phyloP scores from a whole-genome alignment of 2,888 invertebrate genomes.

The Ornithoptera priamus region DNA sequence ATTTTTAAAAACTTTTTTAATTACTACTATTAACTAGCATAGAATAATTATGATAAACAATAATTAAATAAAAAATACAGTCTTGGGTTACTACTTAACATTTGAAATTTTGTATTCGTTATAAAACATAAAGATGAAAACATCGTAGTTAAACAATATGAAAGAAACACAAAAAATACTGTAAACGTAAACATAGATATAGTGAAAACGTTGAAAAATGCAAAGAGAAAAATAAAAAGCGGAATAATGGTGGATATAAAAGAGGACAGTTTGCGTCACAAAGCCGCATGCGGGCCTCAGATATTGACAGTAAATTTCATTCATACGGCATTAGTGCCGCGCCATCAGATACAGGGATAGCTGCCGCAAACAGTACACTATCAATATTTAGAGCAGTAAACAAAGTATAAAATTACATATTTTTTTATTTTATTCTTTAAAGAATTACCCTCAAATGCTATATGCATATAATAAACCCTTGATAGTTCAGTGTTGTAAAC shows the following conservation, averaged over 20 bases:
- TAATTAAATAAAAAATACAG: background rate
- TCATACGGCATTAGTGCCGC: conserved; percentile 79
- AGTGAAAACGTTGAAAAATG: conserved; percentile 60
- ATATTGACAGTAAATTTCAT: conserved; percentile 81
- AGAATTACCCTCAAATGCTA: no score
- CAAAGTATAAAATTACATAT: background rate
- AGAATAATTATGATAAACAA: no score
- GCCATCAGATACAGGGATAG: conserved; percentile 74
- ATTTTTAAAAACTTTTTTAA: no score
- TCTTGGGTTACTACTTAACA: background rate
- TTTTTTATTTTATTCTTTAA: background rate
- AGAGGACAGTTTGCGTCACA: conserved; percentile 77
- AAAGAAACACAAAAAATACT: conserved; percentile 18
- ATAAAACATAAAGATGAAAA: no score
- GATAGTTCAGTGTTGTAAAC: no score
- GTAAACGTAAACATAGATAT: conserved; percentile 47
- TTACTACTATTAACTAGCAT: no score
- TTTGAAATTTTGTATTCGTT: background rate
- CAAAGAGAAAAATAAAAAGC: conserved; percentile 64
- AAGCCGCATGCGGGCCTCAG: conserved; percentile 79
- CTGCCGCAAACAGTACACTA: conserved; percentile 41
- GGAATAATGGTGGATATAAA: conserved; percentile 71
- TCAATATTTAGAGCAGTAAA: conserved; percentile 30
- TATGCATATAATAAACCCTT: no score
- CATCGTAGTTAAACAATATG: background rate